Base-by-base conservation (phyloP, 2,797 vertebrate species). In the Nyctibius grandis region DNA sequence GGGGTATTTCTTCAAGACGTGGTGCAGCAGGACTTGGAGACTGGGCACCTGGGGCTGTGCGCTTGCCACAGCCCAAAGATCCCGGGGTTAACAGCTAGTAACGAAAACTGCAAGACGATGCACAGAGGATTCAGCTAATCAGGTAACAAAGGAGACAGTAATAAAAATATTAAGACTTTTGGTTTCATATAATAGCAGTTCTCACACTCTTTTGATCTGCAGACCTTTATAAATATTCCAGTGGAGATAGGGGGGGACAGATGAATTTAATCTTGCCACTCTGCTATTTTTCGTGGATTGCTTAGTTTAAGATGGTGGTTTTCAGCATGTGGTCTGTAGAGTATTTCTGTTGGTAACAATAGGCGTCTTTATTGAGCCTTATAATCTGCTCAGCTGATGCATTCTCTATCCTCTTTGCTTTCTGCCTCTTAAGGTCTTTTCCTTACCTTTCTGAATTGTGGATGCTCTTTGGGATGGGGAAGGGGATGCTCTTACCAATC, bases 311-410 rank as follows among this genome's bases (percentile, higher is more conserved):
- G 84, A 79, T 78, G 69, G 77, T 87, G 25, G 26, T 42, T 95
- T 96, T 93, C 88, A 87, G 77, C 54, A 54, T 90, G 73, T 65
- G 80, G 64, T 86, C 91, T 93, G 63, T 76, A 33, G 67, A 73
- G 59, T 59, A 57, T 94, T 96, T 91, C 85, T 90, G 26, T 70
- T 79, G n/a, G 84, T 91, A 87, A 96, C 94, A 96, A 80, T 60
- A 87, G 51, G 48, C 9, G 0, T 69, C 61, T 88, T 91, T 82
- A 76, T 19, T 87, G 77, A 92, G 67, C 70, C 77, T 73, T 88
- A 47, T 95, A 87, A 95, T 85, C 77, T 91, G 69, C 92, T 89
- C 65, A 53, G 64, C 23, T 91, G 54, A 76, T 65, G 45, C 47
- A 53, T 73, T 80, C 26, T 78, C 61, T 81, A 29, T 93, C 82